phyloP scores from a whole-genome alignment of 2,888 invertebrate species.

The Hololepta plana region DNA sequence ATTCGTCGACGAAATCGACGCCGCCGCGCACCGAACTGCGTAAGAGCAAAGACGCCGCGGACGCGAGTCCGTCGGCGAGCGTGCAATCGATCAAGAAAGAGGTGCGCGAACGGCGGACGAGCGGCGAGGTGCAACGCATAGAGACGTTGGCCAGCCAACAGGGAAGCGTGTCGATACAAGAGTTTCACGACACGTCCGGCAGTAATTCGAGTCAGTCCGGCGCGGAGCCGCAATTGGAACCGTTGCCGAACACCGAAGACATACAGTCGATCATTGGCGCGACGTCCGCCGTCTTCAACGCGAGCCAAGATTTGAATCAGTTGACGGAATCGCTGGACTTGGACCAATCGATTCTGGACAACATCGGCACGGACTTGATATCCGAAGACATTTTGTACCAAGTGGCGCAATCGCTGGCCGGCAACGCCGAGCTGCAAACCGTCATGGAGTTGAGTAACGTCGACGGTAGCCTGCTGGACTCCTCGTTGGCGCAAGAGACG shows the following conservation, averaged over 20 bases:
- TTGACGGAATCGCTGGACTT: too few relatives aligned
- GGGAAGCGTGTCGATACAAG: slow-evolving; percentile 9
- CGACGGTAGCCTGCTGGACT: too few relatives aligned
- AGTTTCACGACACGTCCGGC: slow-evolving; percentile 9
- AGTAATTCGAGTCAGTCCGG: slow-evolving; percentile 11
- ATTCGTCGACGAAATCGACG: too few relatives aligned
- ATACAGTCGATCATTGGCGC: slow-evolving; percentile 22
- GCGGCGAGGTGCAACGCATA: too few relatives aligned
- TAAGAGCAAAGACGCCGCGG: too few relatives aligned
- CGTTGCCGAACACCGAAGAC: slow-evolving; percentile 18
- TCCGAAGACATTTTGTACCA: slow-evolving; percentile 54
- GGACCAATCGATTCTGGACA: slow-evolving; percentile 36
- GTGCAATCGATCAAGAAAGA: slow-evolving; percentile 4
- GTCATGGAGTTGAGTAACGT: slow-evolving; percentile 44
- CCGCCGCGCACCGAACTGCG: too few relatives aligned
- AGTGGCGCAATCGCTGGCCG: slow-evolving; percentile 45
- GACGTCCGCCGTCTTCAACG: too few relatives aligned
- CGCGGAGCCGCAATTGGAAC: slow-evolving; percentile 11
- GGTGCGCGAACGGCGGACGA: slow-evolving; percentile 7
- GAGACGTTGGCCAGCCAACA: too few relatives aligned
- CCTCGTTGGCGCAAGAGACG: slow-evolving; percentile 14
- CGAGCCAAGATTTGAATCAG: too few relatives aligned
- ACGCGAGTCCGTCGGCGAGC: slow-evolving; percentile 6
- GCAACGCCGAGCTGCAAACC: slow-evolving; percentile 48
- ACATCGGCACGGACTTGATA: slow-evolving; percentile 44